Base-by-base conservation (phyloP, 2,797 vertebrate genomes). In the Triplophysa yarkandensis region DNA sequence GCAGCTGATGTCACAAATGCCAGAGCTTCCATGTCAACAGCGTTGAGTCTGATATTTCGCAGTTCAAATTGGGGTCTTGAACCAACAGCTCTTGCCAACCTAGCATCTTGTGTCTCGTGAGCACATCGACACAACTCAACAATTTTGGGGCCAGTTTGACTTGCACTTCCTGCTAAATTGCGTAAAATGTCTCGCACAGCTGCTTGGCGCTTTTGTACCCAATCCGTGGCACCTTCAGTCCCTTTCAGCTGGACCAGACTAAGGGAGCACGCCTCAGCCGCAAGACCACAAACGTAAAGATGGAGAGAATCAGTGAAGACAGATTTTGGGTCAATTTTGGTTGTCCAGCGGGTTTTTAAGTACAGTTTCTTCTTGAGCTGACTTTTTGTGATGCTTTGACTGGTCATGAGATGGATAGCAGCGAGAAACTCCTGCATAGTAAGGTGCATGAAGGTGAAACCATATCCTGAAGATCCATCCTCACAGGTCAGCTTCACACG, bases 371-470 rank as follows among this genome's bases (percentile, higher is more conserved):
- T 85, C 67, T 86, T 86, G 4, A 97, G 81, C 16, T 74, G 78
- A 0, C 60, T 14, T 28, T 86, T 87, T 48, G 87, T 89, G 25
- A 95, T 83, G 0, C 50, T 80, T 4, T 68, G 52, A 68, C 88
- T 94, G 13, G 90, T 89, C 94, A 98, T 93, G 77, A 96, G 87
- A 76, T 92, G 83, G 50, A 98, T 84, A 0, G 95, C 95, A 6
- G 93, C 93, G 17, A 96, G 88, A 81, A 98, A 97, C 83, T 98
- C 95, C 83, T 98, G 95, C 60, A 96, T 81, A 5, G 93, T 96
- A 74, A 95, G 81, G 84, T 98, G 95, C 55, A 89, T 77, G 70
- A 98, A 98, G 71, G 92, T 85, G 32, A 91, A 95, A 52, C 90
- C 93, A 1, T 4, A 73, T 52, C 88, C 83, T 3, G 74, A 72